Base-by-base conservation (phyloP, 2,797 vertebrate species). In the Balearica regulorum region DNA sequence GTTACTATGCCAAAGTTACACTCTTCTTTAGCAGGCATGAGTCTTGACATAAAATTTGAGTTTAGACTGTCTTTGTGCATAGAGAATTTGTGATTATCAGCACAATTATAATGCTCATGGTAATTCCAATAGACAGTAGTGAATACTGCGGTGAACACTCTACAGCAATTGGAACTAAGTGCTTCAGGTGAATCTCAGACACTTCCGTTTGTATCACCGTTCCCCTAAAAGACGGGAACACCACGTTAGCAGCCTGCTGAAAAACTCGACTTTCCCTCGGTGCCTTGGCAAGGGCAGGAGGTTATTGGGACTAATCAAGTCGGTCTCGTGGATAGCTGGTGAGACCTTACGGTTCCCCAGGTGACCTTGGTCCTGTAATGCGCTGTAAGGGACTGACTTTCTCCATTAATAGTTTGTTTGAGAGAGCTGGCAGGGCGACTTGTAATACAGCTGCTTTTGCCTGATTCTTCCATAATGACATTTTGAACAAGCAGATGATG, bases 401-500 rank as follows among this genome's bases (percentile, higher is more conserved):
- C 89, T 77, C 95, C 82, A 76, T 92, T 97, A 96, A 89, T 83
- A 91, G 69, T 95, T 93, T 94, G 86, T 93, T 95, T 90, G 57
- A 90, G 83, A 86, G 89, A 96, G 87, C 95, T 83, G 81, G 83
- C 93, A 93, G 96, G 95, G 96, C 94, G 89, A 95, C 96, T 93
- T 97, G 97, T 96, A 90, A 69, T 93, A 83, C 93, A 95, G 94
- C 89, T 96, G 92, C 72, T 55, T 92, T 97, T 95, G 94, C 94
- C 91, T 93, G 51, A 61, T 88, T 94, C 94, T 88, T 95, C 83
- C 89, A 2, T 95, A 97, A 93, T 94, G 96, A 96, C 94, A 93
- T 95, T 96, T 95, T 87, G 87, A 97, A 97, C 97, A 97, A 94
- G 96, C 91, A 97, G 96, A 95, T 96, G 90, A 86, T 95, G 88